A percentile compares a stretch with the other conserved stretches of the same genome.
These are phyloP conservation scores for Calameuta idolon DNA, from an alignment of 2,888 invertebrate species.

Conservation along the genomic window DNA sequence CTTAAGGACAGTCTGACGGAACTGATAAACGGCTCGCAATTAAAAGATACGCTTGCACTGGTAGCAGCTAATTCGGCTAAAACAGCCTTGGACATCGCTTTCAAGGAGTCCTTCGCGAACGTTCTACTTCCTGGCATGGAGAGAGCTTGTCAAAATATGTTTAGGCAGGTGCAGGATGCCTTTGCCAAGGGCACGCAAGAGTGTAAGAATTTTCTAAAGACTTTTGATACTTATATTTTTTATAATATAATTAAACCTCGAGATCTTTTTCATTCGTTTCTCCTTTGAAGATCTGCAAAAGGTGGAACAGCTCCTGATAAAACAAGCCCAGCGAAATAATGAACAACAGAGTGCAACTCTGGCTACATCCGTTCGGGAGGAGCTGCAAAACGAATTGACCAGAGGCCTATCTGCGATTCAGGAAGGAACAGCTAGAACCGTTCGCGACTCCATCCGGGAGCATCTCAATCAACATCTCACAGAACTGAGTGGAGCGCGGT, in stretches of 20 bases:
- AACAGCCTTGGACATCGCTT: slow-evolving; percentile 80
- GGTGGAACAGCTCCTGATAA: slow-evolving; percentile 68
- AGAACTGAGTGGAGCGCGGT: slow-evolving; percentile 60
- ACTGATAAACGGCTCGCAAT: slow-evolving; percentile 76
- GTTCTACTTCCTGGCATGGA: slow-evolving; percentile 89
- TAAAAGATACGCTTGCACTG: slow-evolving; percentile 80
- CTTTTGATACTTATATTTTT: slow-evolving; percentile 10
- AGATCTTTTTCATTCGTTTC: slow-evolving; percentile 6
- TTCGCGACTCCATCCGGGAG: slow-evolving; percentile 60
- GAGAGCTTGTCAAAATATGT: slow-evolving; percentile 86
- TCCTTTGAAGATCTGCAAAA: slow-evolving; percentile 68
- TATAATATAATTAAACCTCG: slow-evolving; percentile 21
- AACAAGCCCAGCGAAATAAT: slow-evolving; percentile 64
- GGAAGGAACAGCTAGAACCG: slow-evolving; percentile 54
- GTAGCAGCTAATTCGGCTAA: slow-evolving; percentile 78
- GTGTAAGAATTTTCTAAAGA: slow-evolving; percentile 73
- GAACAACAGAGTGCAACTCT: slow-evolving; percentile 56
- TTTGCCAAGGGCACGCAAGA: slow-evolving; percentile 92
- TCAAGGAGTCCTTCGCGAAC: slow-evolving; percentile 81
- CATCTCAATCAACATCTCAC: slow-evolving; percentile 61
- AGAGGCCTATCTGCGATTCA: slow-evolving; percentile 52
- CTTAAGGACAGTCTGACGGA: slow-evolving; percentile 85
- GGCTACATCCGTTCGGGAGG: slow-evolving; percentile 51
- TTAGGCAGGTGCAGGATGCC: slow-evolving; percentile 88
- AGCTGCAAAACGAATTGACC: slow-evolving; percentile 56